Evolutionary conservation across 2,113 vertebrate species (phyloP).

Genomic region (Lutjanus erythropterus): DNA sequence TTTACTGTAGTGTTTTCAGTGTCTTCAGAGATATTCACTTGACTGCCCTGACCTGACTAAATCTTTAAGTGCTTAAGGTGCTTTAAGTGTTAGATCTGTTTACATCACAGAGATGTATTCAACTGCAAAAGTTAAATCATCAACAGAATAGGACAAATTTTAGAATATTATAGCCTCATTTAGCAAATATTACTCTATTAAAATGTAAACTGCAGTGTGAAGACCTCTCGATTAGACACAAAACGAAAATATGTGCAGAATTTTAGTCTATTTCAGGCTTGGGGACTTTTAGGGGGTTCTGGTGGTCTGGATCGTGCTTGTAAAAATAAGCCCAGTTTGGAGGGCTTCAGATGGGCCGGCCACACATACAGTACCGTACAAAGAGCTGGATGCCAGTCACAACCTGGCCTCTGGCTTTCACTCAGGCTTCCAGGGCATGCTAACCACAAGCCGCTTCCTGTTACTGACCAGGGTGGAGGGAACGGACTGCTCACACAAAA

Average conservation of each 20-base stretch:
- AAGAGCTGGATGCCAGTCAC: conserved; percentile 64
- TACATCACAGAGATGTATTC: too few species aligned
- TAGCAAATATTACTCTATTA: conserved; percentile 20
- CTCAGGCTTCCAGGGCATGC: conserved; percentile 65
- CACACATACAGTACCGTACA: conserved; percentile 64
- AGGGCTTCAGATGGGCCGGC: conserved; percentile 60
- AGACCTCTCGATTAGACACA: conserved; percentile 22
- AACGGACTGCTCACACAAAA: conserved; percentile 31
- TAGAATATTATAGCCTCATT: conserved; percentile 38
- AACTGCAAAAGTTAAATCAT: conserved; percentile 21
- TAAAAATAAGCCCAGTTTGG: conserved; percentile 70
- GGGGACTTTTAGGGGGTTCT: conserved; percentile 43
- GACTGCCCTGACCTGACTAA: not conserved
- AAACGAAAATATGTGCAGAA: conserved; percentile 56
- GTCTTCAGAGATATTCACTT: conserved; percentile 6
- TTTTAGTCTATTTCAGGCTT: conserved; percentile 31
- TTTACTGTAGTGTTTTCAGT: not conserved
- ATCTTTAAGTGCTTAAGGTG: too few species aligned
- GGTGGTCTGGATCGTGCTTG: conserved; percentile 48
- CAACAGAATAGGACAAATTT: conserved; percentile 42
- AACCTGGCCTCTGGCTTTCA: conserved; percentile 64
- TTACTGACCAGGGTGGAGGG: conserved; percentile 60
- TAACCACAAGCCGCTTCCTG: conserved; percentile 81
- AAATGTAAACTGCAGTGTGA: conserved; percentile 21
- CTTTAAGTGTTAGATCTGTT: too few species aligned